Evolutionary conservation across 2,888 invertebrate species (phyloP).

Genomic region (Adelphocoris suturalis): DNA sequence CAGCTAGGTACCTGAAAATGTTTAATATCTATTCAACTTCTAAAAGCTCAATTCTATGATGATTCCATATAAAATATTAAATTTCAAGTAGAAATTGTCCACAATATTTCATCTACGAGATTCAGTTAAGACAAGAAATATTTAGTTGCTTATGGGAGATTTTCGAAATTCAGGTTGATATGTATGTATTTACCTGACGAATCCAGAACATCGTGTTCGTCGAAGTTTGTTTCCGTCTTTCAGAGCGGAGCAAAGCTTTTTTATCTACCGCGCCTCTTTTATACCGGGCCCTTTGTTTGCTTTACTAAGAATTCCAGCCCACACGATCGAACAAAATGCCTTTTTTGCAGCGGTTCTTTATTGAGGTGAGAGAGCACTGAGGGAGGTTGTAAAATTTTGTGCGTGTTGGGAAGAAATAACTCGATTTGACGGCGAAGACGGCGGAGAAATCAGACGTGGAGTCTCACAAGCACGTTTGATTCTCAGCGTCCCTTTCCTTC

Average conservation of each 20-base stretch:
- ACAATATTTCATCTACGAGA: no score
- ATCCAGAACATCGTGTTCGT: neutral
- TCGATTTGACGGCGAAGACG: neutral
- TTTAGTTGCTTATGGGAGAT: no score
- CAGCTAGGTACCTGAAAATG: no score
- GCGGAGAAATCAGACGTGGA: neutral
- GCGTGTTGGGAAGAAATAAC: neutral
- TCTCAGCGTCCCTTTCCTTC: neutral
- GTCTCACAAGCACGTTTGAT: neutral
- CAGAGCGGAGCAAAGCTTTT: neutral
- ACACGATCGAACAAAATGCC: neutral
- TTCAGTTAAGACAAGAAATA: no score
- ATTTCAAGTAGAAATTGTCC: no score
- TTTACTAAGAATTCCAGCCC: neutral
- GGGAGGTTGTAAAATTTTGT: neutral
- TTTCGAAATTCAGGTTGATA: no score
- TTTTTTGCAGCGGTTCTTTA: neutral
- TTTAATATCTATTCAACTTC: no score
- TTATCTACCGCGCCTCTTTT: no score
- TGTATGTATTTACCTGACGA: no score
- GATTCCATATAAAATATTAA: no score
- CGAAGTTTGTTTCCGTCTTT: neutral
- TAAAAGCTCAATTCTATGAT: no score
- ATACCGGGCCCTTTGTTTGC: neutral
- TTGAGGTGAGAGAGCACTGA: neutral